These are phyloP conservation scores for Hippopotamyrus pictus DNA, from an alignment of 2,797 vertebrate species.

Conservation along the genomic window DNA sequence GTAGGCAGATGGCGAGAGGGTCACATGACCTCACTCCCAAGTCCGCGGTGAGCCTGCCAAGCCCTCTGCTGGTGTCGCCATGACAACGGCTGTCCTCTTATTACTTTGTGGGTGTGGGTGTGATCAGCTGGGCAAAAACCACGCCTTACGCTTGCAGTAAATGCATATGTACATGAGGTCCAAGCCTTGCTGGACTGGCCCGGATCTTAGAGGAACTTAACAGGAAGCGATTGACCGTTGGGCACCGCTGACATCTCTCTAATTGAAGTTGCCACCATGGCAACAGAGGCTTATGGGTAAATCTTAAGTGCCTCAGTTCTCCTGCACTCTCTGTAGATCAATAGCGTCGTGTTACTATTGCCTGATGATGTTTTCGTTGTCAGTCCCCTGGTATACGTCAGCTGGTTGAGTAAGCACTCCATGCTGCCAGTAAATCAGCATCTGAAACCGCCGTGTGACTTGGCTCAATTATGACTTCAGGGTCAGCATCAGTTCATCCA, in stretches of 20 bases:
- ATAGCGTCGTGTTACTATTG: background rate
- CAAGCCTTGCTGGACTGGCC: background rate
- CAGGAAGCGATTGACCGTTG: conserved; percentile 13
- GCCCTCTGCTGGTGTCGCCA: background rate
- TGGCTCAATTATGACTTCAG: background rate
- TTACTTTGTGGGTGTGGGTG: background rate
- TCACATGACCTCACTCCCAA: conserved; percentile 6
- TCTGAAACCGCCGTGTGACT: background rate
- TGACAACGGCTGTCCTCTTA: background rate
- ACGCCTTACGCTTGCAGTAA: background rate
- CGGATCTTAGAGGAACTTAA: background rate
- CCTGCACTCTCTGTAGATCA: background rate
- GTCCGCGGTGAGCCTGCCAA: background rate
- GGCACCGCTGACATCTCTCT: background rate
- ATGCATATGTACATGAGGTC: background rate
- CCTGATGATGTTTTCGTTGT: background rate
- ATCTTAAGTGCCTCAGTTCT: background rate
- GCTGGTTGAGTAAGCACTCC: background rate
- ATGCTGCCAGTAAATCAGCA: background rate
- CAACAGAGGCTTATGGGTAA: background rate
- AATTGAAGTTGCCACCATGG: background rate
- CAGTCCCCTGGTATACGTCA: background rate
- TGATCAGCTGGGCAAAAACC: background rate
- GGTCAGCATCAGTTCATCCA: background rate
- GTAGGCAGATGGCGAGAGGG: conserved; percentile 43